Conservation (phyloP, 2,888 invertebrate species). For the Polyommatus icarus region DNA sequence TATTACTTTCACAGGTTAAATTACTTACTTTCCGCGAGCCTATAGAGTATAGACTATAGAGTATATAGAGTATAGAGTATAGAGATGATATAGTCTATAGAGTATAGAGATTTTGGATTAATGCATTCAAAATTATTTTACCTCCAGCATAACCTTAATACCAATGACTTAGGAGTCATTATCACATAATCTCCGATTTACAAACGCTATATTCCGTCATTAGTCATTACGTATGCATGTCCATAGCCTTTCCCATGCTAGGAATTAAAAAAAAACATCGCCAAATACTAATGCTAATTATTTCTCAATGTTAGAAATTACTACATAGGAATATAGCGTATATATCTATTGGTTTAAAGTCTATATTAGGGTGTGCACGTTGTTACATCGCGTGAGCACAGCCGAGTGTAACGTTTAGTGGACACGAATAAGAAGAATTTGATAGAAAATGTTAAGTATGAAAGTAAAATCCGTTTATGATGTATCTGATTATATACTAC, state of each 20-base stretch:
- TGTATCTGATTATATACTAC: neutral
- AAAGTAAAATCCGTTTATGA: constrained; percentile 23
- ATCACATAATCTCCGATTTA: neutral
- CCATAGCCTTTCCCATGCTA: constrained; percentile 19
- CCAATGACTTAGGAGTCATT: too few relatives aligned
- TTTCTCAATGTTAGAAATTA: neutral
- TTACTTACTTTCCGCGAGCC: too few relatives aligned
- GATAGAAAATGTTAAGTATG: constrained; percentile 24
- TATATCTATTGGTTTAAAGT: neutral
- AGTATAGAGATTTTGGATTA: too few relatives aligned
- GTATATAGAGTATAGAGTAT: too few relatives aligned
- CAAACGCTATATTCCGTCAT: neutral
- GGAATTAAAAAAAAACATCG: constrained; percentile 16
- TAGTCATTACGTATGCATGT: neutral
- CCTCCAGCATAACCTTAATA: too few relatives aligned
- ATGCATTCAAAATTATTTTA: too few relatives aligned
- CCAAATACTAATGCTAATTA: constrained; percentile 25
- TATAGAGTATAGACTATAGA: too few relatives aligned
- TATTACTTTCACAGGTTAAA: too few relatives aligned
- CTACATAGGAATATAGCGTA: neutral
- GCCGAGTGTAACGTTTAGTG: constrained; percentile 25
- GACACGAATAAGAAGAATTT: constrained; percentile 20
- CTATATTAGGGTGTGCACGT: neutral
- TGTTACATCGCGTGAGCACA: constrained; percentile 18
- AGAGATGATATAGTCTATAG: too few relatives aligned